Base-by-base conservation (phyloP, 2,113 vertebrate genomes). In the Grantiella picta region DNA sequence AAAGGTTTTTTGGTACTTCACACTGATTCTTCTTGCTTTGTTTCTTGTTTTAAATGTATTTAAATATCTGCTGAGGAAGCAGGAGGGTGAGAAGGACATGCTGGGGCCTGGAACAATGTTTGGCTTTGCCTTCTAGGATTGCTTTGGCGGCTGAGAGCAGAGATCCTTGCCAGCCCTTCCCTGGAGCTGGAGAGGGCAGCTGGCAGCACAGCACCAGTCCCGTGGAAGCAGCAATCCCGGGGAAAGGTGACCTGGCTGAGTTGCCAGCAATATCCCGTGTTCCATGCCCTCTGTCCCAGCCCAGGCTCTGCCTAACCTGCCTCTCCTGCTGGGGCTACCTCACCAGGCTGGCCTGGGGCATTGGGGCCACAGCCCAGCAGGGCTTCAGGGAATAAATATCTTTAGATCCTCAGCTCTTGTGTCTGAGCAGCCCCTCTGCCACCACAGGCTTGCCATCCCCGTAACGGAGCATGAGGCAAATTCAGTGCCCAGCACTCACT, bases 1-100 rank as follows among this genome's bases (percentile, higher is more conserved):
- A 98, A 98, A 98, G 87, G 94, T 61, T 88, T 97, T 86, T 89
- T 91, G 97, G 96, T 97, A 96, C 96, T 97, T 96, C 95, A 97
- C 68, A 29, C 24, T 23, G 36, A 69, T 70, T 23, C 20, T 60
- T 73, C 12, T 29, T 44, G 56, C 23, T 45, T n/a, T 42, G 21
- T 54, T 68, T 75, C 50, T 29, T 65, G 14, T 31, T 91, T 66
- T 44, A n/a, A 53, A 16, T 27, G 5, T 27, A 21, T 28, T 25
- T 38, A 88, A 81, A 9, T 42, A 40, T 2, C 24, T 76, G 33
- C 44, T 35, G 2, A 28, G 49, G 71, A 68, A 66, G 72, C 66
- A 36, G 38, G 69, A 52, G 83, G 18, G 14, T 11, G 24, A 77
- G 77, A 42, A 0, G 44, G 11, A 33, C 15, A 21, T 28, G 28